Evolutionary conservation across 2,113 vertebrate genomes (phyloP).

Genomic region (Tragelaphus strepsiceros): DNA sequence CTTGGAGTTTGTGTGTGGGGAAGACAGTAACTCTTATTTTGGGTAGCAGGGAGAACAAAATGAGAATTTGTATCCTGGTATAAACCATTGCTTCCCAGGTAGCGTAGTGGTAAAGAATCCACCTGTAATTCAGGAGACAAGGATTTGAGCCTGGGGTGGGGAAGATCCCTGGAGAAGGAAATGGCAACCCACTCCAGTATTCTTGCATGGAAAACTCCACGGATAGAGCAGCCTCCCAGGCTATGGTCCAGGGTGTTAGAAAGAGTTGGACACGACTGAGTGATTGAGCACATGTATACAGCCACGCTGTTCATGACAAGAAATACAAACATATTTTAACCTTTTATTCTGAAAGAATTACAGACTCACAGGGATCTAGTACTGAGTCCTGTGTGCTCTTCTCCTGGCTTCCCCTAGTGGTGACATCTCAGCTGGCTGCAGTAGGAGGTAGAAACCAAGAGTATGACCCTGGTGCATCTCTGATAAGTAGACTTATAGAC

Average conservation of each 20-base stretch:
- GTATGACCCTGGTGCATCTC: background rate
- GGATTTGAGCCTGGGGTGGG: background rate
- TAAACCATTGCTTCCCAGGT: background rate
- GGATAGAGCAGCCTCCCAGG: background rate
- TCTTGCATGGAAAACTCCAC: background rate
- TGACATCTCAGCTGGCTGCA: accelerated
- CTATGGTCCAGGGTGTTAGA: background rate
- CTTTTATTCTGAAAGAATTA: background rate
- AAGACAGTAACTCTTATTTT: background rate
- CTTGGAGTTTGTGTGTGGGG: background rate
- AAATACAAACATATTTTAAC: background rate
- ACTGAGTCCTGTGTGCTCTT: background rate
- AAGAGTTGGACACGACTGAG: background rate
- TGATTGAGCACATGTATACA: background rate
- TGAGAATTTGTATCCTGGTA: background rate
- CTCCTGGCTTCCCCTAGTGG: accelerated
- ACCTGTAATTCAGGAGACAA: background rate
- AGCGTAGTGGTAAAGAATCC: background rate
- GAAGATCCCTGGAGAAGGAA: background rate
- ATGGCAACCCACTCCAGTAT: background rate
- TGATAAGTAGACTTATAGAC: background rate
- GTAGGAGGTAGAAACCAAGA: background rate
- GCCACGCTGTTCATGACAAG: background rate
- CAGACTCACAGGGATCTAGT: background rate
- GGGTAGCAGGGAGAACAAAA: background rate